Conservation (phyloP, 2,888 invertebrate genomes). For the Thecophora atra region DNA sequence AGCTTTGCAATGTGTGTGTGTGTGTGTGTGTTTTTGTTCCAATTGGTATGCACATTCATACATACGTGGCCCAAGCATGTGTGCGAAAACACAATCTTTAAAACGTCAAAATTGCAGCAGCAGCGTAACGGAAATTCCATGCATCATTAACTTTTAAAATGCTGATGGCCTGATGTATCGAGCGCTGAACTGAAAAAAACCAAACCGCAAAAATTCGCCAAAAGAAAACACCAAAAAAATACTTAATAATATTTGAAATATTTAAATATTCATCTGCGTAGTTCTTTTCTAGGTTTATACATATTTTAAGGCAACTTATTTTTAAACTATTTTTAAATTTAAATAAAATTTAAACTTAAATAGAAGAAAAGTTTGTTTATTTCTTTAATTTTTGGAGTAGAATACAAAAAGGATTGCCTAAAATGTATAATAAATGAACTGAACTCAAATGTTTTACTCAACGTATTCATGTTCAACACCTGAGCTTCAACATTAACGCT, state of each 20-base stretch:
- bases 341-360: not conserved
- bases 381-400: too few relatives aligned
- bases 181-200: not conserved
- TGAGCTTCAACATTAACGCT: not conserved
- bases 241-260: not conserved
- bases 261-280: too few relatives aligned
- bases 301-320: not conserved
- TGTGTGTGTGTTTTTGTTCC: not conserved
- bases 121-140: slow-evolving; percentile 22
- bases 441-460: too few relatives aligned
- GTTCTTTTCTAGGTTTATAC: too few relatives aligned
- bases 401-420: too few relatives aligned
- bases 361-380: too few relatives aligned
- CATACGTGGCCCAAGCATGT: not conserved
- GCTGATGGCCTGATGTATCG: not conserved
- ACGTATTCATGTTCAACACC: not conserved
- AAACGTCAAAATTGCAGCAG: slow-evolving; percentile 28
- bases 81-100: slow-evolving; percentile 15
- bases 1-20: not conserved
- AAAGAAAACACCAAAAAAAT: not conserved
- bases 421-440: too few relatives aligned
- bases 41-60: not conserved
- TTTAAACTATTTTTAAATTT: not conserved
- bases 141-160: slow-evolving; percentile 29
- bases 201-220: slow-evolving; percentile 4